Evolutionary conservation across 2,113 vertebrate genomes (phyloP).

Genomic region (Hippocampus comes): DNA sequence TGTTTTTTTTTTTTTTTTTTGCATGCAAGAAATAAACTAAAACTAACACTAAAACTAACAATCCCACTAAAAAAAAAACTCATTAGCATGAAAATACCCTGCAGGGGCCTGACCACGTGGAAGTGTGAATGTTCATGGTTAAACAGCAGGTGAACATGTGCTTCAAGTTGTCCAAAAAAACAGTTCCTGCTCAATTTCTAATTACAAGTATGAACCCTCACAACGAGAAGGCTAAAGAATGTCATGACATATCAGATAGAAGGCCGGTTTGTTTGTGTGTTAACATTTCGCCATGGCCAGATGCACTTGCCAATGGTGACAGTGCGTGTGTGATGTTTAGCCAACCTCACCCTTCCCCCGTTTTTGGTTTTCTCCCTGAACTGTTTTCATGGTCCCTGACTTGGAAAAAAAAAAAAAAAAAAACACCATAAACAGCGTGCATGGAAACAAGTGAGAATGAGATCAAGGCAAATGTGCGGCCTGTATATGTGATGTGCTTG

Average conservation of each 20-base stretch:
- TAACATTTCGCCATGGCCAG: constrained; percentile 62
- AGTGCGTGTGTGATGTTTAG: constrained; percentile 23
- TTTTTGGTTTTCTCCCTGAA: not conserved
- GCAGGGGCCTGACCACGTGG: not conserved
- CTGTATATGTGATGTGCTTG: constrained; percentile 46
- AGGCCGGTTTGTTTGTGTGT: constrained; percentile 17
- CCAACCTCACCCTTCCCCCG: not conserved
- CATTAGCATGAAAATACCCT: no score
- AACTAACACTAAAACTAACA: not conserved
- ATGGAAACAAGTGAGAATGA: constrained; percentile 23
- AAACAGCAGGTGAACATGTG: not conserved
- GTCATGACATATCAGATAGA: constrained; percentile 45
- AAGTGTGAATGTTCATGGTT: not conserved
- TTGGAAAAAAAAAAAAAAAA: constrained; percentile 12
- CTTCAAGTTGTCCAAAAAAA: not conserved
- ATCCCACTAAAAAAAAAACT: no score
- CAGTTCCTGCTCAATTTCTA: not conserved
- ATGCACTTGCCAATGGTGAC: constrained; percentile 32
- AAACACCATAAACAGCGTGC: constrained; percentile 54
- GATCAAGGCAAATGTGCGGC: constrained; percentile 23
- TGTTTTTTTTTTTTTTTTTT: no score
- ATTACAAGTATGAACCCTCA: no score
- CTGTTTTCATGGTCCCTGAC: constrained; percentile 57
- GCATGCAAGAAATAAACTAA: not conserved
- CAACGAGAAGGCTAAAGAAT: constrained; percentile 14